phyloP scores from a whole-genome alignment of 2,888 invertebrate species.

The Minunthozetes semirufus region DNA sequence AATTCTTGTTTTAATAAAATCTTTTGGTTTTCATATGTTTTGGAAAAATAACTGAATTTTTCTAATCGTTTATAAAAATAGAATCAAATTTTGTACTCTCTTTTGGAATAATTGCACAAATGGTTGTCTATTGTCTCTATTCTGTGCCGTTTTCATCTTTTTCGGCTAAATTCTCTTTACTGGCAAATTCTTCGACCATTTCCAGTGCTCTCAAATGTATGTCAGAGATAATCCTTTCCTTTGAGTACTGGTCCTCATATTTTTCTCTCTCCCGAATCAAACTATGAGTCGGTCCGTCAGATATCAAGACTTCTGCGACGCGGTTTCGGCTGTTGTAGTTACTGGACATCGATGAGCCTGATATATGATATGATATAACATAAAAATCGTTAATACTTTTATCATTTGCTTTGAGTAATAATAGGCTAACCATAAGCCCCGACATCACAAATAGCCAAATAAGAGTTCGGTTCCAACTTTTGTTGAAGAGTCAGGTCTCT shows the following conservation, averaged over 20 bases:
- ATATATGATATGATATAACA: background rate
- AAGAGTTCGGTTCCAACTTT: conserved; percentile 44
- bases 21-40: too few relatives aligned
- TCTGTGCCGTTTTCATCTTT: background rate
- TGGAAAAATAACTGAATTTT: too few relatives aligned
- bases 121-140: background rate
- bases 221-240: conserved; percentile 31
- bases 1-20: too few relatives aligned
- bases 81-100: too few relatives aligned
- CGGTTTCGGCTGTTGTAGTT: conserved; percentile 50
- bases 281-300: conserved; percentile 42
- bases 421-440: conserved; percentile 46
- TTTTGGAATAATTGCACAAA: background rate
- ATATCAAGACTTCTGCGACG: conserved; percentile 48
- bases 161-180: conserved; percentile 13
- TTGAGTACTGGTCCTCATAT: conserved; percentile 34
- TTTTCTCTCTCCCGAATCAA: conserved; percentile 42
- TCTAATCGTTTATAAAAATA: too few relatives aligned
- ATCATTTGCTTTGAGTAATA: background rate
- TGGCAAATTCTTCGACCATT: conserved; percentile 25
- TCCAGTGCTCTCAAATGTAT: conserved; percentile 29
- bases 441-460: conserved; percentile 46
- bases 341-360: conserved; percentile 46
- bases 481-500: conserved; percentile 45
- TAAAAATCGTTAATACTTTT: background rate